Evolutionary conservation across 2,888 invertebrate species (phyloP).

Genomic region (Plagodis dolabraria): DNA sequence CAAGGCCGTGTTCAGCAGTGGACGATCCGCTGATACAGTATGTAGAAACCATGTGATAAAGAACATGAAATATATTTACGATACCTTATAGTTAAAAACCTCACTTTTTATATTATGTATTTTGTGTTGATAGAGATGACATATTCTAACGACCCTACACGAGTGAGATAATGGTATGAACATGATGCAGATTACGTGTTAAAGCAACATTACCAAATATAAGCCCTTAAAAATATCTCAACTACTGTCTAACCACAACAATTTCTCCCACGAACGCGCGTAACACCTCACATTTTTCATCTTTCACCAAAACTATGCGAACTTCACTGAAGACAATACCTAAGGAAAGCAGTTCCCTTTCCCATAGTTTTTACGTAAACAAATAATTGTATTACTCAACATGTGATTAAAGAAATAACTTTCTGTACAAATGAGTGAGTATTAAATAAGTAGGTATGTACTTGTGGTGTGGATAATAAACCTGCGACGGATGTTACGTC

Average conservation of each 20-base stretch:
- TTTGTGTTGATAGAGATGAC: no score
- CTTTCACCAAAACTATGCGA: conserved; percentile 18
- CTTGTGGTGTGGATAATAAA: conserved; percentile 20
- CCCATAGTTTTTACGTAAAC: conserved; percentile 38
- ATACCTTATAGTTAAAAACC: no score
- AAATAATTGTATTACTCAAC: conserved; percentile 38
- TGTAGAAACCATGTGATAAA: no score
- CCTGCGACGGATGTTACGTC: conserved; percentile 52
- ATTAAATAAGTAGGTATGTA: conserved; percentile 5
- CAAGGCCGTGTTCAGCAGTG: no score
- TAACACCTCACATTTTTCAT: conserved; percentile 17
- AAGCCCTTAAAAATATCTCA: conserved; percentile 20
- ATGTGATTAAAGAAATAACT: conserved; percentile 32
- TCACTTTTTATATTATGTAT: no score
- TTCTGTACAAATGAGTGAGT: conserved; percentile 20
- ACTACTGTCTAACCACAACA: background rate
- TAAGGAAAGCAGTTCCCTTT: conserved; percentile 34
- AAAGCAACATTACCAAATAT: background rate
- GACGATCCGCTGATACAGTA: no score
- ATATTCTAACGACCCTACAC: no score
- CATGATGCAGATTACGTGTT: background rate
- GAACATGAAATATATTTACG: no score
- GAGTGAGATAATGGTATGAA: no score
- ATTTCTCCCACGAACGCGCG: conserved; percentile 16
- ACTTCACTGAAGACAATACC: conserved; percentile 26